Evolutionary conservation across 2,888 invertebrate species (phyloP).

Genomic region (Anthrax anthrax): DNA sequence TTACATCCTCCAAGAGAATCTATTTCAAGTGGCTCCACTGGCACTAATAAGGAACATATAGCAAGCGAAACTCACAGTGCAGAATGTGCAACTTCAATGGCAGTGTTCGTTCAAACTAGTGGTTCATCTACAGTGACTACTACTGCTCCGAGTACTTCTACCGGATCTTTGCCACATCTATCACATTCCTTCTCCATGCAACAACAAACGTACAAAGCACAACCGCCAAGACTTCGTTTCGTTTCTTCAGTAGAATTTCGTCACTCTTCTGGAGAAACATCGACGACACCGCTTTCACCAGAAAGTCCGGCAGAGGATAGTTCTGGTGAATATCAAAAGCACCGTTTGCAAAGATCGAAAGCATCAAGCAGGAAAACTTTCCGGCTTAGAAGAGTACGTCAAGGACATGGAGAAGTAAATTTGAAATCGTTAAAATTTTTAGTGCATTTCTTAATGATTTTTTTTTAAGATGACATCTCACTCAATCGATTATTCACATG

Average conservation of each 20-base stretch:
- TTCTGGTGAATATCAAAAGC: constrained; percentile 46
- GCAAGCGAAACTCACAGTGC: constrained; percentile 33
- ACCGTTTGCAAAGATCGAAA: constrained; percentile 74
- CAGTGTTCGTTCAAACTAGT: constrained; percentile 8
- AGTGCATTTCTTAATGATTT: not conserved
- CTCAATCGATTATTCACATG: constrained; percentile 15
- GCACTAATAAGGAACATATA: constrained; percentile 33
- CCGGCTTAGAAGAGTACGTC: constrained; percentile 65
- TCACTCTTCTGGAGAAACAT: constrained; percentile 65
- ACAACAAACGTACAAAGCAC: constrained; percentile 30
- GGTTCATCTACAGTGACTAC: constrained; percentile 12
- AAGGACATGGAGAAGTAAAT: constrained; percentile 51
- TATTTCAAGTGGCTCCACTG: constrained; percentile 46
- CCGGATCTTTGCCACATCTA: constrained; percentile 34
- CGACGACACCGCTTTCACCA: constrained; percentile 60
- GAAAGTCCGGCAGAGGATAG: constrained; percentile 54
- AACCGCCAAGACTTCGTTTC: constrained; percentile 59
- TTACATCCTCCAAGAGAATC: constrained; percentile 39
- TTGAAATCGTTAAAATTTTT: constrained; percentile 16
- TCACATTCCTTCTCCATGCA: constrained; percentile 33
- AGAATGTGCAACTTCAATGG: constrained; percentile 20
- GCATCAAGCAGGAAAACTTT: constrained; percentile 91
- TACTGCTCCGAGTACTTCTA: constrained; percentile 21
- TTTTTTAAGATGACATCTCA: constrained; percentile 2
- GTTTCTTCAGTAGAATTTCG: constrained; percentile 70